Evolutionary conservation across 1,140 invertebrate genomes (phyloP).

Genomic region (Heliconius hewitsoni): DNA sequence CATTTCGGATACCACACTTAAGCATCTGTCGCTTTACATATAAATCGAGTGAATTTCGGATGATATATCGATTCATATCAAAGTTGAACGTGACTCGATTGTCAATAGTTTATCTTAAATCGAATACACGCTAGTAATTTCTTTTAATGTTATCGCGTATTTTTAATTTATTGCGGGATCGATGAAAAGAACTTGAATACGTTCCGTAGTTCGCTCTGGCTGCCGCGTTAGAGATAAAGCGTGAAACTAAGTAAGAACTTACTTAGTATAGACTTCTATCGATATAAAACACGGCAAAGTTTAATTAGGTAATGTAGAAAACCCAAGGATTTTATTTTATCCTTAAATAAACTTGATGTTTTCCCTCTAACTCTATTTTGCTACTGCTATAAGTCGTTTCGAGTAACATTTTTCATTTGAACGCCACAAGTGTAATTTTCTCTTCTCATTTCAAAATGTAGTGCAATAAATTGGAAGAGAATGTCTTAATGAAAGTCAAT

Average conservation of each 20-base stretch:
- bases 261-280: no score
- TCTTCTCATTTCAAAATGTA: neutral
- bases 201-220: no score
- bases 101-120: neutral
- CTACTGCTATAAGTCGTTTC: neutral
- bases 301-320: no score
- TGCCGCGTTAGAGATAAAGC: no score
- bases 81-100: neutral
- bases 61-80: slow-evolving; percentile 6
- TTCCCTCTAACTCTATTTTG: neutral
- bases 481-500: slow-evolving; percentile 9
- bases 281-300: no score
- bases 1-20: neutral
- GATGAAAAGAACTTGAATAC: no score
- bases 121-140: neutral
- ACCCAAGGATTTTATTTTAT: no score
- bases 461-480: neutral
- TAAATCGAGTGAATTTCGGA: neutral
- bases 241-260: no score
- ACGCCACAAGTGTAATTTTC: neutral
- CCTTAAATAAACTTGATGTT: no score
- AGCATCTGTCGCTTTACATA: neutral
- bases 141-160: no score
- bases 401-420: neutral
- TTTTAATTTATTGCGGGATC: no score